phyloP scores from a whole-genome alignment of 2,888 invertebrate species.

The Agrochola lota region DNA sequence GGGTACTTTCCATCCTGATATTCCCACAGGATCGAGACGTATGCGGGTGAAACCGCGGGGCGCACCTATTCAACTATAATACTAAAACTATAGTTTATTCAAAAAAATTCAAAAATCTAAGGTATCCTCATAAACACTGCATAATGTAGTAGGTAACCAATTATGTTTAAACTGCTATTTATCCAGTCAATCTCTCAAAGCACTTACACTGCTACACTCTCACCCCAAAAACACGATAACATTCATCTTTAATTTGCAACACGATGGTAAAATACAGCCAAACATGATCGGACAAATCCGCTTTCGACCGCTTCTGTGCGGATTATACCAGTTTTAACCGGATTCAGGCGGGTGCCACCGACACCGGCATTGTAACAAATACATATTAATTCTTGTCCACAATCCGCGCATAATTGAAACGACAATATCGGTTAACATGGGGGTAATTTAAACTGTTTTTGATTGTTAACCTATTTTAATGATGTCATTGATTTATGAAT shows the following conservation, averaged over 20 bases:
- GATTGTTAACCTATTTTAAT: constrained; percentile 70
- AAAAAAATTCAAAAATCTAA: background rate
- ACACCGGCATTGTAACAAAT: constrained; percentile 67
- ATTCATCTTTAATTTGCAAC: constrained; percentile 56
- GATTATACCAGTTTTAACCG: constrained; percentile 72
- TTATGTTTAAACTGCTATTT: background rate
- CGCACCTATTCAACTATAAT: background rate
- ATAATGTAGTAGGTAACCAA: background rate
- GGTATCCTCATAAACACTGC: too few relatives aligned
- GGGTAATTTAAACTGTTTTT: constrained; percentile 77
- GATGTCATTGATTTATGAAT: constrained; percentile 74
- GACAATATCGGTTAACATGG: constrained; percentile 71
- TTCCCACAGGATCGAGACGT: too few relatives aligned
- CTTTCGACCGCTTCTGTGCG: constrained; percentile 68
- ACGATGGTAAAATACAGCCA: constrained; percentile 64
- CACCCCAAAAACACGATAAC: constrained; percentile 22
- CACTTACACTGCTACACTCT: background rate
- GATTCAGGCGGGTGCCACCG: constrained; percentile 61
- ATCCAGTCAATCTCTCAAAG: constrained; percentile 1
- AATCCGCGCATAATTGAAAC: constrained; percentile 74
- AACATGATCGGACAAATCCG: constrained; percentile 74
- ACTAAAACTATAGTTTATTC: background rate
- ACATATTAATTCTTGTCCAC: constrained; percentile 71
- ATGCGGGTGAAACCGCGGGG: too few relatives aligned
- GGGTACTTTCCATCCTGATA: too few relatives aligned